Evolutionary conservation across 2,888 invertebrate genomes (phyloP).

Genomic region (Bembecia ichneumoniformis): DNA sequence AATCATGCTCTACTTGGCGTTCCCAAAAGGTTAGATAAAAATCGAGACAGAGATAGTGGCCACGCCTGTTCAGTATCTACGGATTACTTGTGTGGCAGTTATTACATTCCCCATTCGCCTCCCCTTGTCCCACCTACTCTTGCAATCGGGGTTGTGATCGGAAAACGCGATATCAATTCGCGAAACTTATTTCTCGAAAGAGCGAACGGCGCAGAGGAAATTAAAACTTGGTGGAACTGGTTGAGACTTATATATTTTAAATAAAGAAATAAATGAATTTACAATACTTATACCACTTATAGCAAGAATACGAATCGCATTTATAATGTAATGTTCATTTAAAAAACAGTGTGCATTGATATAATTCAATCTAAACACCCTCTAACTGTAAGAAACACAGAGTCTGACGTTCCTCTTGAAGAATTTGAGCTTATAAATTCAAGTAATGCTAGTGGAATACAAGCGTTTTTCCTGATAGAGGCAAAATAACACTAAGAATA

Average conservation of each 20-base stretch:
- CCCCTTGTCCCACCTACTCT: not conserved
- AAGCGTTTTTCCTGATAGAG: no score
- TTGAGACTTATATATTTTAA: not conserved
- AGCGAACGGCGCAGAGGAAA: not conserved
- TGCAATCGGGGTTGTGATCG: constrained; percentile 27
- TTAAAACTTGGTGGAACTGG: not conserved
- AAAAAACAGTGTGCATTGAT: no score
- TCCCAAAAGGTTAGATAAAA: constrained; percentile 31
- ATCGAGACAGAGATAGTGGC: constrained; percentile 17
- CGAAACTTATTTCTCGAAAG: constrained; percentile 26
- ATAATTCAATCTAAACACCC: no score
- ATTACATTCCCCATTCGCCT: constrained; percentile 23
- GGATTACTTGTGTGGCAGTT: constrained; percentile 42
- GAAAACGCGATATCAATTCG: constrained; percentile 47
- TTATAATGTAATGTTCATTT: no score
- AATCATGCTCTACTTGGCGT: constrained; percentile 1
- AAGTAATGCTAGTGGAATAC: no score
- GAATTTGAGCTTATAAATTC: no score
- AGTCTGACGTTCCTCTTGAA: no score
- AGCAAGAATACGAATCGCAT: no score
- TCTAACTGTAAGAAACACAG: no score
- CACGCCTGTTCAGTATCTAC: constrained; percentile 19
- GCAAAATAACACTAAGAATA: no score
- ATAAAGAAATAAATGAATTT: not conserved
- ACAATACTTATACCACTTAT: no score